Conservation (phyloP, 2,113 vertebrate genomes). For the Anas platyrhynchos region DNA sequence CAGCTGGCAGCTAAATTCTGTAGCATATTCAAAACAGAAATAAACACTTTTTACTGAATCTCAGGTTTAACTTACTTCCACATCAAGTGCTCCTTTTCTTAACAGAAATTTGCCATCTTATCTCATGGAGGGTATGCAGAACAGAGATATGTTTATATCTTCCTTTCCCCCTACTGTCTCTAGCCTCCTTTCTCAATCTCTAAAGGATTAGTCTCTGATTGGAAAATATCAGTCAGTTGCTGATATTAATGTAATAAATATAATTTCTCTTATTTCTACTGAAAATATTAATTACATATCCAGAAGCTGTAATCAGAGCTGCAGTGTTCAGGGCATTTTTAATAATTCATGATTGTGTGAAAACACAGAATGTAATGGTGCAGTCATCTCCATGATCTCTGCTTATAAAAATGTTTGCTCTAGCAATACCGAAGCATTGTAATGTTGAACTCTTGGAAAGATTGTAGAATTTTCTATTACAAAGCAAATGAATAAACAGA, state of each 20-base stretch:
- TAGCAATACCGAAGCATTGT: neutral
- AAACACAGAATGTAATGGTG: neutral
- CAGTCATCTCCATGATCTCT: neutral
- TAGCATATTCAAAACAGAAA: neutral
- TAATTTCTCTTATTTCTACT: constrained; percentile 15
- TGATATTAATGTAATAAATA: constrained; percentile 35
- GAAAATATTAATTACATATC: constrained; percentile 32
- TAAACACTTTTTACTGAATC: neutral
- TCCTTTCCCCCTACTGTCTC: neutral
- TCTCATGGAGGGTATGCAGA: neutral
- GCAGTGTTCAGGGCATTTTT: constrained; percentile 22
- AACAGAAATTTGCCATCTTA: neutral
- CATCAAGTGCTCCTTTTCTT: neutral
- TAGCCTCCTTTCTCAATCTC: neutral
- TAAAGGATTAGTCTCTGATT: neutral
- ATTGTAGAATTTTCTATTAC: neutral
- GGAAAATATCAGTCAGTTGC: neutral
- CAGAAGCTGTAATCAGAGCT: neutral
- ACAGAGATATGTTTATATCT: neutral
- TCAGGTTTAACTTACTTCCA: neutral
- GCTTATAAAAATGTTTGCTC: neutral
- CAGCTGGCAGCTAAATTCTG: neutral
- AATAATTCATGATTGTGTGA: constrained; percentile 35
- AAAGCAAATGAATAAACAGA: neutral
- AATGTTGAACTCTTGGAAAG: neutral